phyloP scores from a whole-genome alignment of 2,113 vertebrate genomes.

The Otis tarda region DNA sequence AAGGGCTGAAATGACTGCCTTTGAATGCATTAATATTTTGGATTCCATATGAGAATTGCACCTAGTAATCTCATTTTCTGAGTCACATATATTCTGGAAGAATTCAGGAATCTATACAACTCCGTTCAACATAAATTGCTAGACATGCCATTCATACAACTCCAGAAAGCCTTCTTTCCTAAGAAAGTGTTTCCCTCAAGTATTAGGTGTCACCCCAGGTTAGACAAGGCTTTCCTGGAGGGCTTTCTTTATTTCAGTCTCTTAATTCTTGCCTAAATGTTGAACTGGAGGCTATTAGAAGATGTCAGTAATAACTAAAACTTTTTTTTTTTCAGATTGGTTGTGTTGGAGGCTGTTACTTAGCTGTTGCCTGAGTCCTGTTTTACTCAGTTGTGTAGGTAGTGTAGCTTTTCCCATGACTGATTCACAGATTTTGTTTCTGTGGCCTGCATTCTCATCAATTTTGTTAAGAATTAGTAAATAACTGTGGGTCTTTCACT shows the following conservation, averaged over 20 bases:
- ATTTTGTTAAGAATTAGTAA: not conserved
- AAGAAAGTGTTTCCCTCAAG: not conserved
- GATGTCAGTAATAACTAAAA: not conserved
- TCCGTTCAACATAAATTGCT: not conserved
- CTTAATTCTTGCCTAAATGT: not conserved
- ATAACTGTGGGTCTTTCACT: not conserved
- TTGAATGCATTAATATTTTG: not conserved
- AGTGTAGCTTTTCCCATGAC: not conserved
- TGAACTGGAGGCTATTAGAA: not conserved
- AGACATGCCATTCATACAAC: not conserved
- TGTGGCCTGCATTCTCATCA: not conserved
- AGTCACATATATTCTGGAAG: not conserved
- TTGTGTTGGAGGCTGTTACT: not conserved
- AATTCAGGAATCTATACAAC: not conserved
- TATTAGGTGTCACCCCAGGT: not conserved
- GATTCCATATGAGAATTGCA: rapidly evolving
- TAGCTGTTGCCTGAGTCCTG: not conserved
- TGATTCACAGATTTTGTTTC: not conserved
- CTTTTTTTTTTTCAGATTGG: not conserved
- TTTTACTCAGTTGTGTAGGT: not conserved
- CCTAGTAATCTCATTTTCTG: not conserved
- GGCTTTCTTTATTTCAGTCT: not conserved
- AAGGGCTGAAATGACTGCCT: not conserved
- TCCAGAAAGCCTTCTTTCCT: not conserved
- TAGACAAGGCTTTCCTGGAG: not conserved